Percentiles rank a stretch among this genome's conserved stretches.
Conservation (phyloP, 2,113 vertebrate species). For the Hypocryptadius cinnamomeus region DNA sequence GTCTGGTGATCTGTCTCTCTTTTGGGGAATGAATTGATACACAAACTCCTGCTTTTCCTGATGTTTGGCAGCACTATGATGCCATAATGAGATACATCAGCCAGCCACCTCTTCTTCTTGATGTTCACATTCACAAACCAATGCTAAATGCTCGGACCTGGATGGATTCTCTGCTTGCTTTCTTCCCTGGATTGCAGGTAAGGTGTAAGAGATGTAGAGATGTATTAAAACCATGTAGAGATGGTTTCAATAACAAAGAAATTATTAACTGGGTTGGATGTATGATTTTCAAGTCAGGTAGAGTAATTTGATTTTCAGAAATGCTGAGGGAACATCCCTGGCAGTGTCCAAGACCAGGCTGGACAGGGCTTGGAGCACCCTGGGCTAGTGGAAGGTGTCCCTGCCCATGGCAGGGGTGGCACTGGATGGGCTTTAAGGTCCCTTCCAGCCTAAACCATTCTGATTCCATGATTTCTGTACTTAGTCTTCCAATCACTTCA, state of each 20-base stretch:
- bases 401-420: neutral
- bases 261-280: neutral
- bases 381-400: neutral
- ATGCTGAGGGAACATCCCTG: neutral
- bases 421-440: neutral
- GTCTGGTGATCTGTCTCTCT: neutral
- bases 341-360: neutral
- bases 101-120: constrained; percentile 92
- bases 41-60: neutral
- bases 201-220: too few species aligned
- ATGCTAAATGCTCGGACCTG: constrained; percentile 95
- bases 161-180: constrained; percentile 98
- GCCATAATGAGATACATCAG: constrained; percentile 99
- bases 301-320: neutral
- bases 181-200: constrained; percentile 97
- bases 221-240: neutral
- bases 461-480: neutral
- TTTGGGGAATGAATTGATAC: neutral
- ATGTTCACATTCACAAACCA: constrained; percentile 98
- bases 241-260: neutral
- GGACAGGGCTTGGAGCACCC: rapidly evolving
- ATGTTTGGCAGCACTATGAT: constrained; percentile 86
- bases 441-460: neutral
- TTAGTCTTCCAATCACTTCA: neutral
- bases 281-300: neutral